A percentile compares a stretch with the other conserved stretches of the same genome.
Conservation (phyloP, 2,113 vertebrate species). For the Mesocricetus auratus region DNA sequence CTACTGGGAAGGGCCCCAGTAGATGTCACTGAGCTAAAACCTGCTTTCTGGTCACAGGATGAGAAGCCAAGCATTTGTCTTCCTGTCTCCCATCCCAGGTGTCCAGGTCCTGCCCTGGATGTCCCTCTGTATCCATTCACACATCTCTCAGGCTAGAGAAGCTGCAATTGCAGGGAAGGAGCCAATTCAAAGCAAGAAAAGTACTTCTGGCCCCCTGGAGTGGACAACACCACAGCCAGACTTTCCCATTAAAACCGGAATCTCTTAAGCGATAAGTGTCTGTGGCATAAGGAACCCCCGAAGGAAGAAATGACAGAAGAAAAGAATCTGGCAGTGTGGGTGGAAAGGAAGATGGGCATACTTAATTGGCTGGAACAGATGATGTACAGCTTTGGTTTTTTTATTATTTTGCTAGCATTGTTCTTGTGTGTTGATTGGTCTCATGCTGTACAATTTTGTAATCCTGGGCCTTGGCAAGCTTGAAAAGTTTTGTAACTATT, state of each 20-base stretch:
- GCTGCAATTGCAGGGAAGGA: not conserved
- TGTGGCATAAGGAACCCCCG: not conserved
- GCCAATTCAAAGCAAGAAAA: not conserved
- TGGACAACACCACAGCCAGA: not conserved
- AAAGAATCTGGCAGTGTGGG: not conserved
- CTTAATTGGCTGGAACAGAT: not conserved
- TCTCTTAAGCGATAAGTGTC: not conserved
- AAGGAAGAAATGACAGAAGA: not conserved
- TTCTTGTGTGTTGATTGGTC: not conserved
- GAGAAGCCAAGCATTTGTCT: not conserved
- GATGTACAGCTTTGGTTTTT: not conserved
- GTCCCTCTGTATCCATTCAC: rapidly evolving
- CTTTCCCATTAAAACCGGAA: not conserved
- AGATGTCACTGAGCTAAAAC: not conserved
- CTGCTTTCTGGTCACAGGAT: not conserved
- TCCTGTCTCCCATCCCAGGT: not conserved
- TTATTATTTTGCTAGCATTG: not conserved
- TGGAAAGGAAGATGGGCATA: not conserved
- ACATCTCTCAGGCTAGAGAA: not conserved
- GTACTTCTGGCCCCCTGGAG: not conserved
- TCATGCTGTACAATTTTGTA: not conserved
- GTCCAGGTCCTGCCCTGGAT: not conserved
- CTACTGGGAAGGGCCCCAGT: too few species aligned
- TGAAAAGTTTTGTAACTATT: not conserved
- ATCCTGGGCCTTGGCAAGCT: not conserved